Evolutionary conservation across 2,113 vertebrate genomes (phyloP), one percentile per base, ranked within the genome.

Genomic region (Plestiodon gilberti): DNA sequence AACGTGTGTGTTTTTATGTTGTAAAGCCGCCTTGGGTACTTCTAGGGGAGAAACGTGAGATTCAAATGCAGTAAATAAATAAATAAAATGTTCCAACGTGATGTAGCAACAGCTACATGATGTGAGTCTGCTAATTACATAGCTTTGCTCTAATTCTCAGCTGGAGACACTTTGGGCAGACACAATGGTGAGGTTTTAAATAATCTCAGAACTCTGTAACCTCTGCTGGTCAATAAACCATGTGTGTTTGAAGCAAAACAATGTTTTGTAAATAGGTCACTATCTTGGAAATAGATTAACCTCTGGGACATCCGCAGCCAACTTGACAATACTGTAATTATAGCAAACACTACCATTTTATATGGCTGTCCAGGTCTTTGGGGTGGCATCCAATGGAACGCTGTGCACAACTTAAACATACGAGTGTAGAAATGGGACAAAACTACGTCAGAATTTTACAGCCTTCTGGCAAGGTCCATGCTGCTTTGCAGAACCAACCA

Each of bases 401-500:
- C 25, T 22, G 55, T 59, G 48, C n/a, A 78, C 40, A 28, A 43
- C 67, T 77, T 28, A 55, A 69, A 40, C 25, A 20, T 59, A 40
- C 43, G 3, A 64, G 55, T 71, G 35, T 23, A 30, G 22, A 67
- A 40, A 78, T 55, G 43, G 33, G 40, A 78, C 55, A 83, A 33
- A 78, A 75, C 64, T 61, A 25, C 62, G 67, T 43, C 35, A 82
- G 80, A 77, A 61, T 83, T 83, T 85, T 65, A 73, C 73, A 61
- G 74, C 81, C 75, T 77, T 78, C 65, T 83, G 61, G 65, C 67
- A 71, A 83, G 65, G 75, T 83, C 28, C 75, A 78, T 79, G 62
- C 74, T 30, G 28, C 78, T 83, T 88, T 83, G 81, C 64, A 71
- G 65, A 78, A 78, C 25, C 76, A 85, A 59, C 25, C 75, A 85